Evolutionary conservation across 2,888 invertebrate species (phyloP).

Genomic region (Ypsolopha sequella): DNA sequence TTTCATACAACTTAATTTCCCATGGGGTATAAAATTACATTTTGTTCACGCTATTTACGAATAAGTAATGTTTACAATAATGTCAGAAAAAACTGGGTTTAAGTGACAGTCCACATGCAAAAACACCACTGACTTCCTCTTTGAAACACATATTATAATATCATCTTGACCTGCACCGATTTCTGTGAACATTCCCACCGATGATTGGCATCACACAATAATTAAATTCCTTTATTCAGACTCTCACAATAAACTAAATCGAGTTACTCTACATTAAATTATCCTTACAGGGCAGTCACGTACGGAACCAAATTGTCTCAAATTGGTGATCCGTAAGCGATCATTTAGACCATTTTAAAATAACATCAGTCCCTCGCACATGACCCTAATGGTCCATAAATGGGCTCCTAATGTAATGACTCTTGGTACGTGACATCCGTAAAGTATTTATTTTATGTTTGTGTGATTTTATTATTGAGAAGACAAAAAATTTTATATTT

Average conservation of each 20-base stretch:
- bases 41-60: too few relatives aligned
- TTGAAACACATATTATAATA: too few relatives aligned
- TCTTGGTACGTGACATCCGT: slow-evolving; percentile 18
- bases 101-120: too few relatives aligned
- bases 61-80: too few relatives aligned
- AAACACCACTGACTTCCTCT: too few relatives aligned
- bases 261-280: slow-evolving; percentile 1
- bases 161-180: too few relatives aligned
- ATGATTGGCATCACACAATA: not conserved
- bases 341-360: slow-evolving; percentile 19
- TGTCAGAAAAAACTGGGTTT: too few relatives aligned
- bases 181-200: not conserved
- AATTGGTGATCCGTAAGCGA: slow-evolving; percentile 19
- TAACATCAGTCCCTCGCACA: slow-evolving; percentile 19
- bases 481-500: too few relatives aligned
- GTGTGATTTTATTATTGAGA: too few relatives aligned
- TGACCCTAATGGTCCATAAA: slow-evolving; percentile 12
- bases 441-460: not conserved
- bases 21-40: too few relatives aligned
- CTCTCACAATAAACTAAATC: not conserved
- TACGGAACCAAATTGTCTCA: slow-evolving; percentile 7
- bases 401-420: not conserved
- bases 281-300: slow-evolving; percentile 5
- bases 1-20: too few relatives aligned
- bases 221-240: not conserved